phyloP scores from a whole-genome alignment of 2,113 vertebrate species.

The Aphyosemion australe region DNA sequence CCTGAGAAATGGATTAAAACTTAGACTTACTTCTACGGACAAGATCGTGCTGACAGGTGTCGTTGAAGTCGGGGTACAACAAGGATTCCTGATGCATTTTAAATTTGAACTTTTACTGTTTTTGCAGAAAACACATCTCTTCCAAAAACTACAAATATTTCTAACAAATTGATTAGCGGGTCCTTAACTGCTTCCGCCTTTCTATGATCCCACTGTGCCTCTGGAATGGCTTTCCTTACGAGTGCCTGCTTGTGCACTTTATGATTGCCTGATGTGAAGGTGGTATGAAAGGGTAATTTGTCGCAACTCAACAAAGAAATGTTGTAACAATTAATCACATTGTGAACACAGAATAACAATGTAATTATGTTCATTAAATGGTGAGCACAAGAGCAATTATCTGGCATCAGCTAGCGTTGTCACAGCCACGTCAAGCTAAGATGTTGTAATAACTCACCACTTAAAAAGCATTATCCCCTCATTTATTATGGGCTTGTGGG shows the following conservation, averaged over 20 bases:
- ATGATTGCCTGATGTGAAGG: slow-evolving; percentile 76
- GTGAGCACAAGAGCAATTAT: slow-evolving; percentile 80
- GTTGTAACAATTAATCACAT: slow-evolving; percentile 83
- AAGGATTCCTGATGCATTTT: slow-evolving; percentile 15
- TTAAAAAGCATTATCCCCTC: slow-evolving; percentile 59
- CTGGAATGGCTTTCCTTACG: slow-evolving; percentile 72
- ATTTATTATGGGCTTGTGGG: slow-evolving; percentile 53
- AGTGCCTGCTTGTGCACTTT: slow-evolving; percentile 68
- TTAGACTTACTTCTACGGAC: slow-evolving; percentile 49
- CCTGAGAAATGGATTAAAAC: slow-evolving; percentile 57
- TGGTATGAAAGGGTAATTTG: slow-evolving; percentile 76
- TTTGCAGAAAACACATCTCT: slow-evolving; percentile 22
- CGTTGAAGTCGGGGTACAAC: slow-evolving; percentile 40
- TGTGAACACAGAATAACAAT: slow-evolving; percentile 74
- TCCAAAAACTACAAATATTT: slow-evolving; percentile 60
- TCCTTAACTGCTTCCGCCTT: slow-evolving; percentile 72
- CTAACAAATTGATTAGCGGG: slow-evolving; percentile 70
- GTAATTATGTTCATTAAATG: slow-evolving; percentile 84
- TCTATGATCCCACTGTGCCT: slow-evolving; percentile 70
- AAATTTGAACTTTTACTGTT: slow-evolving; percentile 23
- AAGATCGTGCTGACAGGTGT: slow-evolving; percentile 58
- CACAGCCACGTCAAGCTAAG: slow-evolving; percentile 65
- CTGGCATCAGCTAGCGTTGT: slow-evolving; percentile 70
- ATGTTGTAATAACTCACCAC: slow-evolving; percentile 76
- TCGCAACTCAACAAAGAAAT: slow-evolving; percentile 80